These are phyloP conservation scores for Fulmarus glacialis DNA, from an alignment of 2,113 vertebrate species.

Conservation along the genomic window DNA sequence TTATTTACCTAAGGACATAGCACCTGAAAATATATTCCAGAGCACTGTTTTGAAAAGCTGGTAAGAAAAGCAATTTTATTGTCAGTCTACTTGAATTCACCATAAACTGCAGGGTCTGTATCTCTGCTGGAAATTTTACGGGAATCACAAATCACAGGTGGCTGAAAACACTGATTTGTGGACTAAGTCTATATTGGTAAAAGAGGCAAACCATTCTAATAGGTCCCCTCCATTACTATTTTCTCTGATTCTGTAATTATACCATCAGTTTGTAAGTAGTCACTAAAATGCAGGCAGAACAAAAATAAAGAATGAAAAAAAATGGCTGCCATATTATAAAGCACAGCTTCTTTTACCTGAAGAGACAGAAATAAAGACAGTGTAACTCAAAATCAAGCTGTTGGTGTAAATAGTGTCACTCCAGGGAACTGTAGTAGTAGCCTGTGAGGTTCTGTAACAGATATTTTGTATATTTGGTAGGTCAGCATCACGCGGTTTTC, in stretches of 20 bases:
- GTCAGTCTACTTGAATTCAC: background rate
- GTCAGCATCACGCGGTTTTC: background rate
- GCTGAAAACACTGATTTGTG: conserved; percentile 6
- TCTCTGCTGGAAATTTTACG: background rate
- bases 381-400: background rate
- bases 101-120: background rate
- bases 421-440: background rate
- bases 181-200: background rate
- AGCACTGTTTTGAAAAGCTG: background rate
- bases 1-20: background rate
- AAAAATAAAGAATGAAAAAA: background rate
- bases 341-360: background rate
- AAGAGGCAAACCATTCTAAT: background rate
- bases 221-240: background rate
- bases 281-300: background rate
- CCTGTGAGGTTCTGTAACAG: background rate
- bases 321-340: background rate
- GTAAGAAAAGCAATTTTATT: conserved; percentile 4
- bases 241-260: conserved; percentile 30
- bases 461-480: background rate
- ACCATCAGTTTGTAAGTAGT: background rate
- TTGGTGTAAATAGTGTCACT: background rate
- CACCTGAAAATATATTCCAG: background rate
- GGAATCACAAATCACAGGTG: background rate
- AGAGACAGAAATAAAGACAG: conserved; percentile 11